These are phyloP conservation scores for Andrena minutula DNA, from an alignment of 2,888 invertebrate genomes.

Conservation along the genomic window DNA sequence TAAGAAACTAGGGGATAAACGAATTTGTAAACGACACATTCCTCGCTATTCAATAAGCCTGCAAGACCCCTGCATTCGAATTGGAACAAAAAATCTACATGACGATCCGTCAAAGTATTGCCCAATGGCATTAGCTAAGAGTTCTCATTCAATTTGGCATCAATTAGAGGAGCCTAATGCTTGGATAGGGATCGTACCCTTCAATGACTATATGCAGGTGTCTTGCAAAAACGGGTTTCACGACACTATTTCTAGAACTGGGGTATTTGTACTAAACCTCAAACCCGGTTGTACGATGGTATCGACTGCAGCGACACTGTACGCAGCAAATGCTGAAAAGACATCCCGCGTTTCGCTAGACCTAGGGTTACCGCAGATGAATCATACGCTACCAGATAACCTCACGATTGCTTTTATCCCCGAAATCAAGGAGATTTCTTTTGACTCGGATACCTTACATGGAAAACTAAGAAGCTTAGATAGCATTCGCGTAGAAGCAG, in stretches of 20 bases:
- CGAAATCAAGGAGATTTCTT: not conserved
- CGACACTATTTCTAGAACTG: not conserved
- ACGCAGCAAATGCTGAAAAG: not conserved
- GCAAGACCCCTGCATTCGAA: not conserved
- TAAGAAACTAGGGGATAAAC: too few relatives aligned
- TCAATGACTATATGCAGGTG: not conserved
- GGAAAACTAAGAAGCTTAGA: not conserved
- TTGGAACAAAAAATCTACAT: not conserved
- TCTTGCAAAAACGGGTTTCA: slow-evolving; percentile 1
- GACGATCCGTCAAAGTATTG: not conserved
- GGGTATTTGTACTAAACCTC: not conserved
- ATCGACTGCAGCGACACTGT: not conserved
- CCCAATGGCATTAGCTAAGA: not conserved
- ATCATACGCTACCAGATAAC: not conserved
- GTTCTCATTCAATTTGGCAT: not conserved
- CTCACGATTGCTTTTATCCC: not conserved
- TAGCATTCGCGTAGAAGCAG: not conserved
- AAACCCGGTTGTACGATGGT: not conserved
- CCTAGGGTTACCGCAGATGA: not conserved
- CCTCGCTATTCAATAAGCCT: not conserved
- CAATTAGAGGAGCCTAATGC: not conserved
- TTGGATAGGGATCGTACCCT: not conserved
- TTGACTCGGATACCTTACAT: not conserved
- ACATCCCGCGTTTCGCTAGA: not conserved
- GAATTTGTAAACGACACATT: not conserved